A percentile compares a stretch with the other conserved stretches of the same genome.
Conservation (phyloP, 2,888 invertebrate genomes). For the Leucozona laternaria region DNA sequence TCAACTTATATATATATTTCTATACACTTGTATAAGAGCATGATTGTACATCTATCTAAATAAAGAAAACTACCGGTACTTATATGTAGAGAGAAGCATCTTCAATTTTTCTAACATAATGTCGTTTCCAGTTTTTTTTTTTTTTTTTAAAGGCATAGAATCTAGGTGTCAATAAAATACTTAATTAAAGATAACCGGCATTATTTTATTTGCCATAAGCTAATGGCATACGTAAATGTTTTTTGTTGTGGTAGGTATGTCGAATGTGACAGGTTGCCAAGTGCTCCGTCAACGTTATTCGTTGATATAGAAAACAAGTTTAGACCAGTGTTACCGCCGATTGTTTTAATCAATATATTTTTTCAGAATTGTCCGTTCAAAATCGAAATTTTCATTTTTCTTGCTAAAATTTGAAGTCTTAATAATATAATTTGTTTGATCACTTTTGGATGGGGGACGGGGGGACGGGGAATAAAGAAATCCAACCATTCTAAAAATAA, state of each 20-base stretch:
- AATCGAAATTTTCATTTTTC: no score
- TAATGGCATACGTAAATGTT: neutral
- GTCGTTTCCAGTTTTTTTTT: neutral
- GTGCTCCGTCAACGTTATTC: neutral
- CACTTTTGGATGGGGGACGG: no score
- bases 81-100: neutral
- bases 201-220: conserved; percentile 28
- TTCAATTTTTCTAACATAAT: neutral
- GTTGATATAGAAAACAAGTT: neutral
- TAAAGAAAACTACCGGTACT: conserved; percentile 15
- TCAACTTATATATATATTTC: neutral
- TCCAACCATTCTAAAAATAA: no score
- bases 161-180: conserved; percentile 37
- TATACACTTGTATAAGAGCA: neutral
- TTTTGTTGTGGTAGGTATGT: neutral
- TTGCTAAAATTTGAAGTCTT: no score
- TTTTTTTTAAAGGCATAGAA: neutral
- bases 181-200: conserved; percentile 24
- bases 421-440: no score
- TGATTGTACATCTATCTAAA: neutral
- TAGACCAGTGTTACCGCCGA: neutral
- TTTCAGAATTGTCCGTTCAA: no score
- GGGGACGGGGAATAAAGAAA: no score
- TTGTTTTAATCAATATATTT: neutral
- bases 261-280: neutral